Conservation (phyloP, 1,140 invertebrate species). For the Amyelois transitella region DNA sequence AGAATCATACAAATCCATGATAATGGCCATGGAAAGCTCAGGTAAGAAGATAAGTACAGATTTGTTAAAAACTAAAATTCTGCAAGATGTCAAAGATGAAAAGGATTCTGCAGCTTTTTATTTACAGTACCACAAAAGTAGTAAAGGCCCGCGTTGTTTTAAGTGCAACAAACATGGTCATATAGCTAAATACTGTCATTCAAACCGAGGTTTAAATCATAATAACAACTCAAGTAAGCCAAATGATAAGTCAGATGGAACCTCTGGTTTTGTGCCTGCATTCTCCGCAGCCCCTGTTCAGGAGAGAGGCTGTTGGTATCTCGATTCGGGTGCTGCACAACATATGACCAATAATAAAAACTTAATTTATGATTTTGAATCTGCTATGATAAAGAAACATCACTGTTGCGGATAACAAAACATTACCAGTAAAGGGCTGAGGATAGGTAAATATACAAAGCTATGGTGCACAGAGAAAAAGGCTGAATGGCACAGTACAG, state of each 20-base stretch:
- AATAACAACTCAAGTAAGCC: background rate
- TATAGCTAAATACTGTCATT: background rate
- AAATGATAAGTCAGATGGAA: background rate
- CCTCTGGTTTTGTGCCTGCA: background rate
- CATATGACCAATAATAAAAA: slow-evolving; percentile 9
- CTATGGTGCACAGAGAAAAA: too few species aligned
- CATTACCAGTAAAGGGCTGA: too few species aligned
- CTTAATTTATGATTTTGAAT: background rate
- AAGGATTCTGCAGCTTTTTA: slow-evolving; percentile 1
- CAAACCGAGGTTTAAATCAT: background rate
- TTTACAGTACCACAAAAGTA: background rate
- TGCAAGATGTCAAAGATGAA: slow-evolving; percentile 1
- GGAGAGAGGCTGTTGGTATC: slow-evolving; percentile 5
- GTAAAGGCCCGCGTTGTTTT: too few species aligned
- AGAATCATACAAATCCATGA: background rate
- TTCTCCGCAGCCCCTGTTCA: background rate
- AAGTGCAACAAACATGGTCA: background rate
- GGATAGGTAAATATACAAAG: too few species aligned
- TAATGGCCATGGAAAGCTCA: background rate
- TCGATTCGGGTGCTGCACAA: slow-evolving; percentile 3
- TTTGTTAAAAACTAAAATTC: background rate
- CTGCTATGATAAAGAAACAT: slow-evolving; percentile 3
- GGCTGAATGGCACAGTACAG: too few species aligned
- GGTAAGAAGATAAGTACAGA: background rate
- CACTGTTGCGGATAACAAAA: slow-evolving; percentile 6